Evolutionary conservation across 2,888 invertebrate genomes (phyloP).

Genomic region (Glaucopsyche alexis): DNA sequence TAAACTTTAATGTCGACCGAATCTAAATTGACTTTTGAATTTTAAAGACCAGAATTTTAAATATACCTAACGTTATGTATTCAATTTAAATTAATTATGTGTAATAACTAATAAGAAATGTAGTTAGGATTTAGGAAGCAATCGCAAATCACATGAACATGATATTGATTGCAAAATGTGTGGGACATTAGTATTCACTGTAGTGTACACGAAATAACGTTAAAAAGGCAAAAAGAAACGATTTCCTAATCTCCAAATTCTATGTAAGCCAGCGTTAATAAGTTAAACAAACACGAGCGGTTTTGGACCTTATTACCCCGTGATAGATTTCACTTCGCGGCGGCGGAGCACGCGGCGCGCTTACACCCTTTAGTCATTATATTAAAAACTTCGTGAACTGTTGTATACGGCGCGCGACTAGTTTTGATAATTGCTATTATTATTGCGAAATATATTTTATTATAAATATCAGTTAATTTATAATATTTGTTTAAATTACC

Average conservation of each 20-base stretch:
- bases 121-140: constrained; percentile 21
- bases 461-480: background rate
- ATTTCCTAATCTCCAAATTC: constrained; percentile 75
- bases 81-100: background rate
- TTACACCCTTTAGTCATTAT: constrained; percentile 32
- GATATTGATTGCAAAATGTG: constrained; percentile 13
- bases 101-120: background rate
- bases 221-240: constrained; percentile 55
- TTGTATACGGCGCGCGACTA: constrained; percentile 28
- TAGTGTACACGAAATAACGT: constrained; percentile 44
- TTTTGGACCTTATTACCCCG: constrained; percentile 38
- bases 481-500: background rate
- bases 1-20: no score
- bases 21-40: no score
- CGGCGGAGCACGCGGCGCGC: constrained; percentile 28
- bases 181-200: constrained; percentile 8
- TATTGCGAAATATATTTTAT: constrained; percentile 6
- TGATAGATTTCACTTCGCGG: constrained; percentile 43
- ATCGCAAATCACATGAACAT: constrained; percentile 30
- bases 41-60: no score
- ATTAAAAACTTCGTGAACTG: constrained; percentile 57
- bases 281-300: constrained; percentile 52
- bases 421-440: constrained; percentile 32
- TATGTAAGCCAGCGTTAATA: constrained; percentile 71
- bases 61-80: no score